These are phyloP conservation scores for Dicentrarchus labrax DNA, from an alignment of 2,113 vertebrate genomes.

Conservation along the genomic window DNA sequence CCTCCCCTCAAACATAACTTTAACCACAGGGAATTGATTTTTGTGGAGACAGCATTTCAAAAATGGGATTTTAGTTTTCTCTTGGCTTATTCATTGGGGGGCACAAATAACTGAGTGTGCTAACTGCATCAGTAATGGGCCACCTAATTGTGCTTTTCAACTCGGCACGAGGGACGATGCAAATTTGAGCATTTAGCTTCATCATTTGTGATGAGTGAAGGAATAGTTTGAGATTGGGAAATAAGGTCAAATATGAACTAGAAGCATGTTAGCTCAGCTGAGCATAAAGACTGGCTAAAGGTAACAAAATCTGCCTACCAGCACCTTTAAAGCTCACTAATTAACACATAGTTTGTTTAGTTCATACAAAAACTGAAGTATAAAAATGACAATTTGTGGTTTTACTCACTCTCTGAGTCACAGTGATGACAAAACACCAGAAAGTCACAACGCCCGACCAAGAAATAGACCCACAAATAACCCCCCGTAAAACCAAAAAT, in stretches of 20 bases:
- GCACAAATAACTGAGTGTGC: conserved; percentile 34
- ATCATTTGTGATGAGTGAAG: background rate
- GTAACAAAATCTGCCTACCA: background rate
- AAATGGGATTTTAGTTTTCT: conserved; percentile 66
- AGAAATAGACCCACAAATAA: background rate
- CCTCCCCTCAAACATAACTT: conserved; percentile 63
- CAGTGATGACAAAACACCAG: background rate
- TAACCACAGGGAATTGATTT: conserved; percentile 67
- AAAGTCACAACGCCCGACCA: background rate
- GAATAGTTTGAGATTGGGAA: conserved; percentile 6
- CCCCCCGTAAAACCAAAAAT: background rate
- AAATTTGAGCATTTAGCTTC: background rate
- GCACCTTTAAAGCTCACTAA: too few species aligned
- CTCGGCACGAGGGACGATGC: background rate
- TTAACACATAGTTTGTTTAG: background rate
- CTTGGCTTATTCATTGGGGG: conserved; percentile 34
- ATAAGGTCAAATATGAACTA: background rate
- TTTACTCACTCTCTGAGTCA: background rate
- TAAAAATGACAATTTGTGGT: background rate
- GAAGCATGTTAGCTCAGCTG: conserved; percentile 16
- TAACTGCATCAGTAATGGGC: conserved; percentile 52
- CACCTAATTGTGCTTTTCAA: conserved; percentile 54
- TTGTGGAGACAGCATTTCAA: conserved; percentile 58
- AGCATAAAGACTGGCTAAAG: background rate
- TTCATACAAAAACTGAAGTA: background rate